Base-by-base conservation (phyloP, 2,888 invertebrate species). In the Meandrusa payeni region DNA sequence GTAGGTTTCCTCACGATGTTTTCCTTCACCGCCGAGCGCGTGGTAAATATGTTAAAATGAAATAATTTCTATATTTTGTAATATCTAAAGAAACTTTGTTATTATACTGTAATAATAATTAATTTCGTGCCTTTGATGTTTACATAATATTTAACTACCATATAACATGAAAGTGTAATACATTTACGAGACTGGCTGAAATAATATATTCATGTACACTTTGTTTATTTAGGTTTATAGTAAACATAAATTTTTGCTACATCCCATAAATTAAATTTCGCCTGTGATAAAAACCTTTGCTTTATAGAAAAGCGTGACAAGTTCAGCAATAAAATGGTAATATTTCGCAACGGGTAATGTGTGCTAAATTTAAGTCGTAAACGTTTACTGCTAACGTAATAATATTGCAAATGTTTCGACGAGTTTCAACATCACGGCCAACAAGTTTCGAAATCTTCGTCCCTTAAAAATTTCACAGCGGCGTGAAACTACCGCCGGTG, bases 381-480 rank as follows among this genome's bases (percentile, higher is more conserved):
- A 44, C 44, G 38, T 38, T 33, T 38, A 44, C 38, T 38, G 22
- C 28, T 22, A 32, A 11, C 5, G 13, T 33, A 23, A 39, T 38
- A 39, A 44, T 32, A 32, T 27, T 33, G 22, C 32, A 32, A 38
- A 22, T 12, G 11, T 43, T 43, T 38, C 20, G 28, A 19, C 10
- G 27, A 38, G 12, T 26, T 41, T 27, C 33, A 23, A 26, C 31
- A 27, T 32, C 32, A 22, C 26, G 22, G 22, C 20, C 13, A 5
- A 39, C 15, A 44, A 44, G 39, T 47, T 20, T 41, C 32, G 20
- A 41, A 40, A 46, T 27, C 19, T 20, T 22, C 26, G 5, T 27
- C 20, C 48, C 48, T 55, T 62, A 48, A 61, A 59, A 61, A 55
- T 60, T 63, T 57, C 55, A 64, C 63, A 67, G 58, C 53, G 29